Base-by-base conservation (phyloP, 2,888 invertebrate species). In the Heliconius aoede region DNA sequence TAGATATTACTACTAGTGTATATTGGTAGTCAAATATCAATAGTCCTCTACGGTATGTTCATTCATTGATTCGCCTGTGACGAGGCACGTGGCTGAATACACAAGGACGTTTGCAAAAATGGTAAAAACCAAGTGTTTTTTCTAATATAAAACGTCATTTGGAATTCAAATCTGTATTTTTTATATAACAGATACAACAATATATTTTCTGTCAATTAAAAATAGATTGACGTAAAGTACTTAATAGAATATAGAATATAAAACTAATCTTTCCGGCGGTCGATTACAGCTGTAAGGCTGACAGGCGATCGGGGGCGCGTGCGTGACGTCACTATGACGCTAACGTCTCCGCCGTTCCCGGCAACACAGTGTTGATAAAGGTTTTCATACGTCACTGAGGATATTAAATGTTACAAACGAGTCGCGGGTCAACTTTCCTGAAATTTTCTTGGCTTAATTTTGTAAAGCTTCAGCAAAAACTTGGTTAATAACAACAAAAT, bases 321-420 rank as follows among this genome's bases (percentile, higher is more conserved):
- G 76, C n/a, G 76, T 80, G 79, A 80, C 79, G 79, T 80, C 79
- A 80, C 64, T 51, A 51, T 74, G 74, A 79, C 72, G 78, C 55
- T 46, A 76, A 72, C 46, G 58, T 72, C 67, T 77, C 60, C 28
- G 28, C 60, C 28, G 28, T 73, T 76, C 61, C 76, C 67, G 79
- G 30, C 40, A 46, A 26, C 72, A 61, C 32, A 36, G 73, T 76
- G 72, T 62, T 62, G 46, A 72, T 46, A 69, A 78, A 74, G 62
- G 74, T 61, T 9, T 30, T 21, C 4, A n/a, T 75, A 75, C 69
- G 71, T 74, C 69, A 74, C 51, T 3, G 32, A 69, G 74, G 61
- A 74, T 60, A 26, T 46, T 18, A 60, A 26, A 60, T 21, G 18
- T 32, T 36, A 71, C 71, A 24, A 21, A n/a, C 58, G 36, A 32